Evolutionary conservation across 2,888 invertebrate species (phyloP).

Genomic region (Lysandra coridon): DNA sequence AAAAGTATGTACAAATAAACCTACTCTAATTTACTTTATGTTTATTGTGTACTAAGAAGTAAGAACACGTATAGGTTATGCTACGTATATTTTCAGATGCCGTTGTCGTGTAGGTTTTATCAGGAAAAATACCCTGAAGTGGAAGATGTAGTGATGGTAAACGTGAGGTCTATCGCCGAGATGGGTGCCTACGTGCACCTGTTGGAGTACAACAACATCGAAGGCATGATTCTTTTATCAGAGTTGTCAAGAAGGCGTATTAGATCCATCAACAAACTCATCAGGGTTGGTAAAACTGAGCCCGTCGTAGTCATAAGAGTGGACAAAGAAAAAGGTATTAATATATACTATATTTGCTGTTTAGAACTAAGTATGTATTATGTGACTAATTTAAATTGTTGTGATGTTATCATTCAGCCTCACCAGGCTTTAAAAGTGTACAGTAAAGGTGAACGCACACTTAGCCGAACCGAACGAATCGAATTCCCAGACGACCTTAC

Average conservation of each 20-base stretch:
- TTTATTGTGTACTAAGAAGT: slow-evolving; percentile 35
- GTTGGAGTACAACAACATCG: slow-evolving; percentile 98
- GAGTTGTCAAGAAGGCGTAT: slow-evolving; percentile 99
- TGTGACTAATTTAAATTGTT: background rate
- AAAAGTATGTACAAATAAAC: slow-evolving; percentile 33
- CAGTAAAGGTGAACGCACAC: no score
- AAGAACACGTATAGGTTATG: slow-evolving; percentile 60
- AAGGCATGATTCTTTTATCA: slow-evolving; percentile 99
- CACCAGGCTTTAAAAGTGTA: background rate
- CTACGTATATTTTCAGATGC: slow-evolving; percentile 82
- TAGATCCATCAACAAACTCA: slow-evolving; percentile 99
- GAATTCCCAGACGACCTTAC: no score
- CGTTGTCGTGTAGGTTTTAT: slow-evolving; percentile 97
- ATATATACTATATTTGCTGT: background rate
- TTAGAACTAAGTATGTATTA: background rate
- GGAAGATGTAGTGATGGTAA: slow-evolving; percentile 99
- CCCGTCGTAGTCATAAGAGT: slow-evolving; percentile 99
- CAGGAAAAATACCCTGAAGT: slow-evolving; percentile 98
- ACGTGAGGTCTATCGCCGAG: slow-evolving; percentile 98
- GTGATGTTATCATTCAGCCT: background rate
- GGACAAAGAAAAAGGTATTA: slow-evolving; percentile 97
- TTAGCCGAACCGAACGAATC: no score
- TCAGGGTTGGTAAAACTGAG: slow-evolving; percentile 98
- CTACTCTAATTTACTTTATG: background rate
- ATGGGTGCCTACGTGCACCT: slow-evolving; percentile 99